These are phyloP conservation scores for Globia sparganii DNA, from an alignment of 2,888 invertebrate species.

Conservation along the genomic window DNA sequence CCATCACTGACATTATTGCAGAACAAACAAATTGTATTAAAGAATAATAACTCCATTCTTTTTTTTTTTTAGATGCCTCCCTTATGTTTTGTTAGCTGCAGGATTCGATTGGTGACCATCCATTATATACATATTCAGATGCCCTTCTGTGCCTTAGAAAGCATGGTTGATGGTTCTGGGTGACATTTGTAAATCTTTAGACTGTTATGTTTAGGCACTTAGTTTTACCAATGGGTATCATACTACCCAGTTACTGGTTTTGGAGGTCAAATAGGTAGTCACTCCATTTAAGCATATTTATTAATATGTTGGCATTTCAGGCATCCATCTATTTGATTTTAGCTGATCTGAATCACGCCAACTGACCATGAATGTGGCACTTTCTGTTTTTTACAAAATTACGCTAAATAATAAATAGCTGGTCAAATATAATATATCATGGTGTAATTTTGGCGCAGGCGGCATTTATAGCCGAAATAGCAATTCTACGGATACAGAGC, in stretches of 20 bases:
- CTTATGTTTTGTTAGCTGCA: too few relatives aligned
- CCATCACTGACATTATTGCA: constrained; percentile 79
- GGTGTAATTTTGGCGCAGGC: background rate
- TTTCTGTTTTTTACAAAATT: too few relatives aligned
- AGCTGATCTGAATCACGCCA: too few relatives aligned
- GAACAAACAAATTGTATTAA: constrained; percentile 76
- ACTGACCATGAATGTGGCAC: too few relatives aligned
- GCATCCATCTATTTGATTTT: too few relatives aligned
- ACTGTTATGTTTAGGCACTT: background rate
- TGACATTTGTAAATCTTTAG: background rate
- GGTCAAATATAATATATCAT: too few relatives aligned
- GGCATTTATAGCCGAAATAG: background rate
- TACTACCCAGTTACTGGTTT: background rate
- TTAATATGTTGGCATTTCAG: too few relatives aligned
- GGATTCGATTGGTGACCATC: background rate
- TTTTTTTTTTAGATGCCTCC: too few relatives aligned
- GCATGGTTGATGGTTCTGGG: background rate
- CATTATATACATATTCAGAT: background rate
- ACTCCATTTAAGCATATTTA: too few relatives aligned
- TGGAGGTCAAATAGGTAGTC: background rate
- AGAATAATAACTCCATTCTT: constrained; percentile 32
- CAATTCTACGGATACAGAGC: background rate
- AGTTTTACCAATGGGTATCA: background rate
- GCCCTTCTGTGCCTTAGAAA: background rate
- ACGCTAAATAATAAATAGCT: too few relatives aligned